Evolutionary conservation across 2,113 vertebrate genomes (phyloP), one percentile per base, ranked within the genome.

Genomic region (Microcebus tavaratra): DNA sequence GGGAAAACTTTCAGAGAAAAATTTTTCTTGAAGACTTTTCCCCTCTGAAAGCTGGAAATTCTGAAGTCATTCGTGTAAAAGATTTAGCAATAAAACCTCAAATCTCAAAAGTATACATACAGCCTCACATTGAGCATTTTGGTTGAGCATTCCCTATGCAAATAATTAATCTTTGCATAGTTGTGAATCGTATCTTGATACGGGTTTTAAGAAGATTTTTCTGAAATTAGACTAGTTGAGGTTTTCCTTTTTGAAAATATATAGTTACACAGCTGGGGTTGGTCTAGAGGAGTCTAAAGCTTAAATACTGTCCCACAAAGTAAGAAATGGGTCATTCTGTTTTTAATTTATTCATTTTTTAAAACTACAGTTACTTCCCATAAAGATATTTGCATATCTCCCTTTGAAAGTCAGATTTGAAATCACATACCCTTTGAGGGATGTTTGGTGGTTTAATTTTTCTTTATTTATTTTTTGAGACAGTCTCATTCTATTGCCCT

Each of bases 321-420:
- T 59, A 59, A 91, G 59, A 59, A 72, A 86, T 59, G 39, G 50
- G 17, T 81, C 6, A 48, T 89, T 63, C 76, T 65, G 36, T 39
- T 85, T 76, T 85, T 50, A 73, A 36, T 57, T 83, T 55, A 57
- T 50, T 91, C 73, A 34, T 36, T 93, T 94, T 53, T 50, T 25
- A 81, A 90, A 87, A 23, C 36, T 85, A 10, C 18, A 89, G 42
- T 39, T 59, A 63, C 31, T 95, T 93, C 25, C 48, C 75, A 45
- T 76, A 78, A 80, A 59, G 57, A 17, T 6, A n/a, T 75, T 80
- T 72, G 8, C 12, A 61, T 27, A 39, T 70, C 11, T 55, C 50
- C 65, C 39, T 70, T 92, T 55, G 65, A 67, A 67, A 83, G n/a
- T 90, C 80, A 70, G 25, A 80, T 85, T 91, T 82, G 85, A 92